phyloP scores from a whole-genome alignment of 2,888 invertebrate species.

The Disparrhopalites patrizii region DNA sequence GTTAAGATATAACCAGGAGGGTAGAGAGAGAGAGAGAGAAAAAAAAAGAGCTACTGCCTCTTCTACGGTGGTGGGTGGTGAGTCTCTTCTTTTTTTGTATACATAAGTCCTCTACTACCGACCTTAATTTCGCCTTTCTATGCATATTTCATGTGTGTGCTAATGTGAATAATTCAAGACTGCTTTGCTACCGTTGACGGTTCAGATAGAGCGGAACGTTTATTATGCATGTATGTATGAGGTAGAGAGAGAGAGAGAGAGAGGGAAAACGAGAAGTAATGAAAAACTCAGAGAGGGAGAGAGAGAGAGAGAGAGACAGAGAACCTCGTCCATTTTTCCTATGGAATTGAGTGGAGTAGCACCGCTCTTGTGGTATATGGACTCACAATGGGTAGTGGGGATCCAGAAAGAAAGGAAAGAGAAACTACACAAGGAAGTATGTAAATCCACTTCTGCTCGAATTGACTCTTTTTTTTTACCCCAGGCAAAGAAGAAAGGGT shows the following conservation, averaged over 20 bases:
- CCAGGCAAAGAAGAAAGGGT: background rate
- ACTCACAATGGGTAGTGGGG: too few relatives aligned
- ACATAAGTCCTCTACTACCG: constrained; percentile 10
- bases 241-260: background rate
- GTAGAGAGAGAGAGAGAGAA: background rate
- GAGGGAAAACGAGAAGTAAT: background rate
- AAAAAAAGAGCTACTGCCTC: too few relatives aligned
- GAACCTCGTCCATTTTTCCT: too few relatives aligned
- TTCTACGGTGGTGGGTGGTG: too few relatives aligned
- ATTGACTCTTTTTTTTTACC: too few relatives aligned
- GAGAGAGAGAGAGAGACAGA: background rate
- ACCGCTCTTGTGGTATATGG: too few relatives aligned
- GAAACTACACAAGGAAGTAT: too few relatives aligned
- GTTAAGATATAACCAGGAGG: constrained; percentile 3
- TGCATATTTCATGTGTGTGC: constrained; percentile 36
- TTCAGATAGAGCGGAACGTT: constrained; percentile 28
- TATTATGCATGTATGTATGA: constrained; percentile 20
- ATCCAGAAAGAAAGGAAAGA: too few relatives aligned
- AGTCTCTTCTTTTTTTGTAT: too few relatives aligned
- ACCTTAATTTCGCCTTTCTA: constrained; percentile 30
- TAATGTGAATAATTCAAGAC: constrained; percentile 36
- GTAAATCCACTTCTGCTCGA: too few relatives aligned
- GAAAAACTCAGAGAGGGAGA: constrained; percentile 6
- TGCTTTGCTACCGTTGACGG: constrained; percentile 35
- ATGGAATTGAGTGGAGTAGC: too few relatives aligned